Base-by-base conservation (phyloP, 37 sponge, comb jelly and placozoan species). In the Halichondria panicea region DNA sequence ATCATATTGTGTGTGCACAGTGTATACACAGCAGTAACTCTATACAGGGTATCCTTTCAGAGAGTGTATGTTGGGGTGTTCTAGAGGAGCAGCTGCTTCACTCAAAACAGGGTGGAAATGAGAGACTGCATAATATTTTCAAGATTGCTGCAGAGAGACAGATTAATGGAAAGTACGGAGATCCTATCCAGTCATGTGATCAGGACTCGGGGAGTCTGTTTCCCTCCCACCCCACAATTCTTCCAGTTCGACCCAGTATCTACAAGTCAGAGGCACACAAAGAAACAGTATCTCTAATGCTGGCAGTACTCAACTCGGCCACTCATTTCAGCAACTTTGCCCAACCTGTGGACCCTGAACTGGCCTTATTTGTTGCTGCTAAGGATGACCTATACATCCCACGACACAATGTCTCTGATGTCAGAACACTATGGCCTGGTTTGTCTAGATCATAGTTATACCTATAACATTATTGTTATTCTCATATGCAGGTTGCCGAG, bases 401-500 rank as follows among this genome's bases (percentile, higher is more conserved):
- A 21, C 43, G 91, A n/a, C 28, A 70, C 9, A 27, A 48, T 55
- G 66, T 77, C 13, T 53, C 80, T 48, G 70, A 76, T 13, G 60
- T 93, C 7, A 22, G 83, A 44, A n/a, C 36, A 1, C 39, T 86
- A 1, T 93, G 94, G 94, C 87, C 82, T 71, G 87, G 94, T 93
- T 66, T 40, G 77, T 54, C 12, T 30, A 57, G 35, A 55, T 62
- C 6, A 57, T 61, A 2, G 43, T 30, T 13, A 25, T 30, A 15
- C 28, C 12, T 33, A 21, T 31, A n/a, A n/a, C n/a, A n/a, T n/a
- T 11, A 13, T 27, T 39, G 32, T 22, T 31, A 63, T 39, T 12
- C 7, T 9, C 4, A 11, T 8, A 40, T 48, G 41, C 75, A 83
- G 94, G 88, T 22, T 88, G 89, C 71, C 74, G 85, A 56, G 89